Evolutionary conservation across 2,888 invertebrate species (phyloP).

Genomic region (Cactoblastis cactorum): DNA sequence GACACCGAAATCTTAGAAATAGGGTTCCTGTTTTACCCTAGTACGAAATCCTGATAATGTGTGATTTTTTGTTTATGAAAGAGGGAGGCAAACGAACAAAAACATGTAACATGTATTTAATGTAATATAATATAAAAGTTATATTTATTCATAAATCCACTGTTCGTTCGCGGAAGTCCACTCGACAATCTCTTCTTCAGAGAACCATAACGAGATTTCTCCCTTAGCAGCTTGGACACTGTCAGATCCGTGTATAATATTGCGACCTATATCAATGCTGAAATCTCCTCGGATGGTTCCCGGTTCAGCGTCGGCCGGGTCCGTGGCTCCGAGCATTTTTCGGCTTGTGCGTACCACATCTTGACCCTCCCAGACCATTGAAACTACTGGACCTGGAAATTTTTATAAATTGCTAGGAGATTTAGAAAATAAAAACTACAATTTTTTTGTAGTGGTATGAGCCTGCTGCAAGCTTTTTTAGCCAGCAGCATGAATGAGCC

Average conservation of each 20-base stretch:
- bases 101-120: no score
- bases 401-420: no score
- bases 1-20: no score
- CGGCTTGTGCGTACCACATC: constrained; percentile 97
- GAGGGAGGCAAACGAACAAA: no score
- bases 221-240: constrained; percentile 96
- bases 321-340: constrained; percentile 97
- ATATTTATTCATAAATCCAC: constrained; percentile 99
- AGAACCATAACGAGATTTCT: constrained; percentile 98
- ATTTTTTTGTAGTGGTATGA: no score
- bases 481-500: no score
- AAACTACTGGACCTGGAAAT: constrained; percentile 96
- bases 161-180: constrained; percentile 90
- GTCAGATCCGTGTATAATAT: constrained; percentile 98
- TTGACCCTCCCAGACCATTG: constrained; percentile 98
- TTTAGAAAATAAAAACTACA: no score
- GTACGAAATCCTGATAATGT: no score
- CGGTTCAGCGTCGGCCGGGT: constrained; percentile 96
- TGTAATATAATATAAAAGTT: no score
- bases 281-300: constrained; percentile 99
- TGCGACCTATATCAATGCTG: constrained; percentile 96
- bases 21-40: no score
- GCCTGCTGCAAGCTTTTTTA: no score
- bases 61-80: no score
- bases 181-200: constrained; percentile 87